Conservation (phyloP, 2,888 invertebrate species). For the Anthophora plumipes region DNA sequence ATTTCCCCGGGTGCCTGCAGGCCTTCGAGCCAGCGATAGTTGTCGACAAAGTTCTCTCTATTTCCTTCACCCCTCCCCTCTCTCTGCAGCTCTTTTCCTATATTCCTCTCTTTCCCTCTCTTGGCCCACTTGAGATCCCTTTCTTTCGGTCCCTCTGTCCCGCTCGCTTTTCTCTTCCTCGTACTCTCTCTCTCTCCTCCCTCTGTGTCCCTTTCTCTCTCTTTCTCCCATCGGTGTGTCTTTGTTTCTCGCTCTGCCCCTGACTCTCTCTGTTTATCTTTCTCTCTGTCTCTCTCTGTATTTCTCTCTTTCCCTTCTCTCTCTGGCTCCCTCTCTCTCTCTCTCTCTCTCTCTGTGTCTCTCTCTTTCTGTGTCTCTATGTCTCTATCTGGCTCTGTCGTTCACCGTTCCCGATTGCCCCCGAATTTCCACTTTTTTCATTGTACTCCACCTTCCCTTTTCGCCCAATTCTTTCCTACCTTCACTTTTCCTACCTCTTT, state of each 20-base stretch:
- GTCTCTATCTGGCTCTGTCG: too few species aligned
- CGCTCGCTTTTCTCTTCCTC: not conserved
- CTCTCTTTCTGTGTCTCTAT: too few species aligned
- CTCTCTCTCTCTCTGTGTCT: too few species aligned
- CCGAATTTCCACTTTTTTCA: not conserved
- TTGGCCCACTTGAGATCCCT: not conserved
- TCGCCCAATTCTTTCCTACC: not conserved
- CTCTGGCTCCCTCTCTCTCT: too few species aligned
- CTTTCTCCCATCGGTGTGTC: not conserved
- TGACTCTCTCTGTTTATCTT: too few species aligned
- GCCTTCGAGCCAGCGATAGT: conserved; percentile 53
- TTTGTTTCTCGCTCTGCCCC: too few species aligned
- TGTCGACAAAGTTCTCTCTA: conserved; percentile 55
- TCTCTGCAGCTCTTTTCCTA: not conserved
- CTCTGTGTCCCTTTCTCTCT: not conserved
- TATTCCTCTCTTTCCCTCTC: conserved; percentile 18
- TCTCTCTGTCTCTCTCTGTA: too few species aligned
- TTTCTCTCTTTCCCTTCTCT: too few species aligned
- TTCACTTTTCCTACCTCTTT: not conserved
- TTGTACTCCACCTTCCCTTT: not conserved
- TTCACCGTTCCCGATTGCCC: too few species aligned
- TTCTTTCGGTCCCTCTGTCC: conserved; percentile 7
- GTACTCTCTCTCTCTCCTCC: not conserved
- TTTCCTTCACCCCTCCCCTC: conserved; percentile 9
- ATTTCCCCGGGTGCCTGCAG: conserved; percentile 61